Evolutionary conservation across 2,113 vertebrate species (phyloP).

Genomic region (Zosterops japonicus): DNA sequence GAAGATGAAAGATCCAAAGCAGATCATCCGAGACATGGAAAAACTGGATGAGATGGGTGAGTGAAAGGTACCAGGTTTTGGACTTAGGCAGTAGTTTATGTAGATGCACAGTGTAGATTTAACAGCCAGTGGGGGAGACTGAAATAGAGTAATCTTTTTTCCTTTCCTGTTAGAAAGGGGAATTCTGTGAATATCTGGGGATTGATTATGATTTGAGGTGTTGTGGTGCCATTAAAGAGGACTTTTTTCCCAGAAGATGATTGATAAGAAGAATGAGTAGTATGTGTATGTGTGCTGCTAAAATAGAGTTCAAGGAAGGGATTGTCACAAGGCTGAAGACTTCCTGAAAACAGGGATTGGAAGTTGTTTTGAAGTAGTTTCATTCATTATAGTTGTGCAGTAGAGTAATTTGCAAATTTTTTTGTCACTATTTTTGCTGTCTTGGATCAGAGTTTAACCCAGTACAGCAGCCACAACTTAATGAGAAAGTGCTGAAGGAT

Average conservation of each 20-base stretch:
- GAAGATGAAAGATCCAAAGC: slow-evolving; percentile 99
- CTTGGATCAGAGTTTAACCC: slow-evolving; percentile 90
- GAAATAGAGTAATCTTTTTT: neutral
- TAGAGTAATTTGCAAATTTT: neutral
- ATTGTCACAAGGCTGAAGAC: neutral
- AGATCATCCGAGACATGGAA: slow-evolving; percentile 98
- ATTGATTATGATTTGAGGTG: neutral
- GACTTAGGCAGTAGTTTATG: neutral
- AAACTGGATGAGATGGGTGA: slow-evolving; percentile 99
- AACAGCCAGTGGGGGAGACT: neutral
- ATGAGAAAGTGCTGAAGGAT: slow-evolving; percentile 96
- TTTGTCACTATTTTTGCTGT: neutral
- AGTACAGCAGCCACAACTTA: slow-evolving; percentile 92
- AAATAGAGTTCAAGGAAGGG: neutral
- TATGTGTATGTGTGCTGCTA: neutral
- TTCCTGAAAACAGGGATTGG: neutral
- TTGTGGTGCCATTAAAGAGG: neutral
- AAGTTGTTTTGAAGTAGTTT: neutral
- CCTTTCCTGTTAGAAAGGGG: neutral
- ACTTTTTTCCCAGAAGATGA: neutral
- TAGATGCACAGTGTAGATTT: neutral
- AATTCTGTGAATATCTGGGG: neutral
- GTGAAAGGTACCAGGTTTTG: neutral
- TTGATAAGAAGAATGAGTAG: neutral
- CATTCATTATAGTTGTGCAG: neutral